Conservation (phyloP, 2,113 vertebrate species). For the Telmatochromis sp. region DNA sequence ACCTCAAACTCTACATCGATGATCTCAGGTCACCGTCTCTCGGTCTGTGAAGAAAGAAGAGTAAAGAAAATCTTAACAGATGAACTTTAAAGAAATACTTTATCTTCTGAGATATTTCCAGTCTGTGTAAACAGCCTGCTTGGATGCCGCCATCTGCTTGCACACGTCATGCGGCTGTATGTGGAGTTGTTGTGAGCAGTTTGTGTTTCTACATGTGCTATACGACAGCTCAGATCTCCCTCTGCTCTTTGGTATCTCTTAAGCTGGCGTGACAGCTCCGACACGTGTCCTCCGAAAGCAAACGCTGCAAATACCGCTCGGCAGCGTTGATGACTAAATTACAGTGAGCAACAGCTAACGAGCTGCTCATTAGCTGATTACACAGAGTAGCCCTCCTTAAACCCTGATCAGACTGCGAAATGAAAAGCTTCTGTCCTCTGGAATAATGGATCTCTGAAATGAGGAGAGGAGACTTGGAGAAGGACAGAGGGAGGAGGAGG, state of each 20-base stretch:
- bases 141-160: background rate
- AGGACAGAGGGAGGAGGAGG: background rate
- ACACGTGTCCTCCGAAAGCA: background rate
- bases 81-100: background rate
- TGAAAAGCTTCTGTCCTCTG: background rate
- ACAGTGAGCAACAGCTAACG: conserved; percentile 1
- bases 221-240: background rate
- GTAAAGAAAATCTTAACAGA: background rate
- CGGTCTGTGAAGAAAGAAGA: rapidly evolving
- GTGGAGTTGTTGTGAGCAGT: background rate
- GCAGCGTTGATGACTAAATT: conserved; percentile 9
- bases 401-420: background rate
- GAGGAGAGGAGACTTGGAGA: background rate
- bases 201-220: background rate
- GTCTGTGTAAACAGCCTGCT: background rate
- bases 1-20: rapidly evolving
- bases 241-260: background rate
- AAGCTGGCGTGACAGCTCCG: background rate
- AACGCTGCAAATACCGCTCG: background rate
- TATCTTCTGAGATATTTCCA: background rate
- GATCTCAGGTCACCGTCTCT: background rate
- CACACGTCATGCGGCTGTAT: background rate
- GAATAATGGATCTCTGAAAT: background rate
- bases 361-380: conserved; percentile 31
- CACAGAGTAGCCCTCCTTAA: background rate